Percentiles rank a stretch among this genome's conserved stretches.
Conservation (phyloP, 2,113 vertebrate species). For the Vulpes vulpes region DNA sequence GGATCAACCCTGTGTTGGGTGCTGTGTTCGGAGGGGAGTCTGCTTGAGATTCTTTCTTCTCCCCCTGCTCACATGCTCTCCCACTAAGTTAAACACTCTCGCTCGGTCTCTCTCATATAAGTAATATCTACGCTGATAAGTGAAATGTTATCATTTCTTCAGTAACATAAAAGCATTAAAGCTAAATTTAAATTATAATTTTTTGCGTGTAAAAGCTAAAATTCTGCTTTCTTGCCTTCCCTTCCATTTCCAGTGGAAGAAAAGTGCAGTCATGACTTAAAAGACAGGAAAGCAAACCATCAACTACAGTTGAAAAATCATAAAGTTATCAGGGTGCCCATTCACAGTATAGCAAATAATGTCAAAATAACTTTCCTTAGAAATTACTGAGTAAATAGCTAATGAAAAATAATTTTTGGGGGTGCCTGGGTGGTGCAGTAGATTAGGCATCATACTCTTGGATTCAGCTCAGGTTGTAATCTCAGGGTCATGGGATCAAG, state of each 20-base stretch:
- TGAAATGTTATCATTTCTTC: slow-evolving; percentile 33
- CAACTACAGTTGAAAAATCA: background rate
- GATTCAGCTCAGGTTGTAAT: too few relatives aligned
- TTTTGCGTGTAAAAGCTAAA: slow-evolving; percentile 26
- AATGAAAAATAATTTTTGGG: background rate
- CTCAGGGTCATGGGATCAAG: too few relatives aligned
- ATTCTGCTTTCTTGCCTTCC: slow-evolving; percentile 14
- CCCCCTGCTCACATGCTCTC: background rate
- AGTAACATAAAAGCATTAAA: background rate
- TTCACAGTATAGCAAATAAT: background rate
- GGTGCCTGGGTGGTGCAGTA: too few relatives aligned
- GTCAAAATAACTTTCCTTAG: background rate
- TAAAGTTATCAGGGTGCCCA: background rate
- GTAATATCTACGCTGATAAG: background rate
- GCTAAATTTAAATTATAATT: slow-evolving; percentile 28
- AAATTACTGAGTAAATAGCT: background rate
- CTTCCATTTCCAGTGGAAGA: background rate
- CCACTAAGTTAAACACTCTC: background rate
- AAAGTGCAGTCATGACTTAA: slow-evolving; percentile 12
- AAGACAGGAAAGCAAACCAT: slow-evolving; percentile 5
- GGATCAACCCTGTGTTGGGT: background rate
- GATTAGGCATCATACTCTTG: too few relatives aligned
- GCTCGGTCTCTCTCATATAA: background rate
- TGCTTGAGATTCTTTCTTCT: background rate
- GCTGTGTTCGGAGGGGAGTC: background rate